These are phyloP conservation scores for Hesperophylax magnus DNA, from an alignment of 1,140 invertebrate species.

Conservation along the genomic window DNA sequence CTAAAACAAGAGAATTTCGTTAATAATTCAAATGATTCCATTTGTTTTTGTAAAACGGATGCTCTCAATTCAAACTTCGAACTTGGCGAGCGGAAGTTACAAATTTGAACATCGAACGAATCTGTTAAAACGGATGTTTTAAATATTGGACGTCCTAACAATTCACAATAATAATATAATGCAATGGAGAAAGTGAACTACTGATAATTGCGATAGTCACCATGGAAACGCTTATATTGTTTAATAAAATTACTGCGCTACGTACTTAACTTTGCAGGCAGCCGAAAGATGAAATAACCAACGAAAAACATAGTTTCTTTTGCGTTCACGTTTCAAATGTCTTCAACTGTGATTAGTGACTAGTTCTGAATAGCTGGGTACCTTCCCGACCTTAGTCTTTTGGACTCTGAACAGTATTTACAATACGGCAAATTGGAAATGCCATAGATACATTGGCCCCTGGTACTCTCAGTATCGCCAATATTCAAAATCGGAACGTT, in stretches of 20 bases:
- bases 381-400: too few relatives aligned
- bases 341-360: too few relatives aligned
- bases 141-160: slow-evolving; percentile 30
- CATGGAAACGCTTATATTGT: neutral
- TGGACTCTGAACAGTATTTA: too few relatives aligned
- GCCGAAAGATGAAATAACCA: neutral
- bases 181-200: neutral
- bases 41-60: slow-evolving; percentile 24
- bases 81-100: slow-evolving; percentile 29
- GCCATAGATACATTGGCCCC: too few relatives aligned
- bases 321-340: too few relatives aligned
- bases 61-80: slow-evolving; percentile 25
- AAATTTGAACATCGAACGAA: slow-evolving; percentile 41
- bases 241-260: neutral
- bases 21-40: slow-evolving; percentile 18
- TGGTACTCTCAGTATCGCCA: too few relatives aligned
- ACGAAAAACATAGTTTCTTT: neutral
- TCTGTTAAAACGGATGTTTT: slow-evolving; percentile 40
- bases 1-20: slow-evolving; percentile 17
- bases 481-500: too few relatives aligned
- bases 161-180: slow-evolving; percentile 15
- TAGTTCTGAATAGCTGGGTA: too few relatives aligned
- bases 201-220: slow-evolving; percentile 17
- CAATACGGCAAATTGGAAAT: too few relatives aligned
- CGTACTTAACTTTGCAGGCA: neutral